A percentile compares a stretch with the other conserved stretches of the same genome.
These are phyloP conservation scores for Epistrophe eligans DNA, from an alignment of 2,888 invertebrate species.

Conservation along the genomic window DNA sequence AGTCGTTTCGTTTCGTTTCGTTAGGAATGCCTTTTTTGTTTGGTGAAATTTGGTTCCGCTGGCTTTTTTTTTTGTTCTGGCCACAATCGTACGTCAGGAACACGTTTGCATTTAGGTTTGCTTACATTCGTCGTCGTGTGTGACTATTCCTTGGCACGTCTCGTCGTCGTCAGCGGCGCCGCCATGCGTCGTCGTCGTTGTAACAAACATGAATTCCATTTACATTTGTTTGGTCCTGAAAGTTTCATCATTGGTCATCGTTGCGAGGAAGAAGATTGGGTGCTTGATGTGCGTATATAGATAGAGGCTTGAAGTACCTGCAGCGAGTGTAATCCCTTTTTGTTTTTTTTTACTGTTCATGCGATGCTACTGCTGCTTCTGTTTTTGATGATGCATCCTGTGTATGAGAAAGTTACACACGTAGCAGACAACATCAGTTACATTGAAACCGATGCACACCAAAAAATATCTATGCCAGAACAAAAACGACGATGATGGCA, in stretches of 20 bases:
- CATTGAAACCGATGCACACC: conserved; percentile 45
- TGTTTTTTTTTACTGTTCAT: neutral
- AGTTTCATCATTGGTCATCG: conserved; percentile 68
- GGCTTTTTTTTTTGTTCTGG: conserved; percentile 3
- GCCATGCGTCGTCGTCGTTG: conserved; percentile 3
- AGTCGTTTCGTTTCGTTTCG: conserved; percentile 58
- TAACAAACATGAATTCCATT: conserved; percentile 71
- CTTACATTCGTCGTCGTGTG: conserved; percentile 42
- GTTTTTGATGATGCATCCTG: conserved; percentile 29
- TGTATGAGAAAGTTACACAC: conserved; percentile 48
- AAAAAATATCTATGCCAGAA: neutral
- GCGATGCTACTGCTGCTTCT: neutral
- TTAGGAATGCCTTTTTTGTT: conserved; percentile 5
- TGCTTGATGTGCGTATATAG: conserved; percentile 53
- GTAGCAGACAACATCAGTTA: conserved; percentile 62
- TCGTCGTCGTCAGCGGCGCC: too few relatives aligned
- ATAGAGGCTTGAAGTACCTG: conserved; percentile 4
- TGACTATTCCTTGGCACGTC: conserved; percentile 13
- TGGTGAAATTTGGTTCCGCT: conserved; percentile 12
- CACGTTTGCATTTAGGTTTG: conserved; percentile 43
- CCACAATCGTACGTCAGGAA: conserved; percentile 39
- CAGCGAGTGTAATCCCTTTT: conserved; percentile 36
- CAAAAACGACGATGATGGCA: conserved; percentile 1
- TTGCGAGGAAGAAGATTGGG: conserved; percentile 45
- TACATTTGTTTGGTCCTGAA: conserved; percentile 72